Percentiles rank a stretch among this genome's conserved stretches.
These are phyloP conservation scores for Chymomyza amoena DNA, from an alignment of 2,888 invertebrate genomes.

Conservation along the genomic window DNA sequence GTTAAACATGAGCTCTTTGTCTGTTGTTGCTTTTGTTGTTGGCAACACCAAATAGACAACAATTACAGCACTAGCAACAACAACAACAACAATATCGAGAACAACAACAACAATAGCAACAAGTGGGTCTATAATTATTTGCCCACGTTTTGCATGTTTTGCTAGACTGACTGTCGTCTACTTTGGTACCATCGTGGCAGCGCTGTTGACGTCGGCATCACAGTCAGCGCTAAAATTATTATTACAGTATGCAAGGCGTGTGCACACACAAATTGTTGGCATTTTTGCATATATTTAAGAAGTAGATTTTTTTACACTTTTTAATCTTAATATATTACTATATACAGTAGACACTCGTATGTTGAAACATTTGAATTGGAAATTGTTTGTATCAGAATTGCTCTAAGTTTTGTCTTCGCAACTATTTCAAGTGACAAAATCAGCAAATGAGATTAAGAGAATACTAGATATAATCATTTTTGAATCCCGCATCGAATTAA, in stretches of 20 bases:
- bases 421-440: too few species aligned
- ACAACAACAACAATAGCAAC: constrained; percentile 37
- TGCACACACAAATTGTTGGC: constrained; percentile 26
- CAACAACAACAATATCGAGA: constrained; percentile 18
- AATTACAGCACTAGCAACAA: constrained; percentile 56
- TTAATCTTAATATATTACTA: background rate
- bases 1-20: constrained; percentile 57
- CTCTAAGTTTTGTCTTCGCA: too few species aligned
- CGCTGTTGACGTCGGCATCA: too few species aligned
- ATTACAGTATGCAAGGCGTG: constrained; percentile 19
- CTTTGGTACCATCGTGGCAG: constrained; percentile 15
- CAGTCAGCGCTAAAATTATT: background rate
- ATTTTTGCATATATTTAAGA: constrained; percentile 33
- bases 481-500: too few species aligned
- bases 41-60: constrained; percentile 70
- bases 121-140: constrained; percentile 64
- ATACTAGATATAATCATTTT: too few species aligned
- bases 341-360: background rate
- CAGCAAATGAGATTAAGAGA: too few species aligned
- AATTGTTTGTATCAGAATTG: too few species aligned
- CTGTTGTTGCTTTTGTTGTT: constrained; percentile 30
- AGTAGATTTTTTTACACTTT: background rate
- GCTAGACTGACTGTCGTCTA: constrained; percentile 67
- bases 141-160: constrained; percentile 69
- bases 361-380: background rate